phyloP scores from a whole-genome alignment of 2,113 vertebrate genomes.

The Spermophilus dauricus region DNA sequence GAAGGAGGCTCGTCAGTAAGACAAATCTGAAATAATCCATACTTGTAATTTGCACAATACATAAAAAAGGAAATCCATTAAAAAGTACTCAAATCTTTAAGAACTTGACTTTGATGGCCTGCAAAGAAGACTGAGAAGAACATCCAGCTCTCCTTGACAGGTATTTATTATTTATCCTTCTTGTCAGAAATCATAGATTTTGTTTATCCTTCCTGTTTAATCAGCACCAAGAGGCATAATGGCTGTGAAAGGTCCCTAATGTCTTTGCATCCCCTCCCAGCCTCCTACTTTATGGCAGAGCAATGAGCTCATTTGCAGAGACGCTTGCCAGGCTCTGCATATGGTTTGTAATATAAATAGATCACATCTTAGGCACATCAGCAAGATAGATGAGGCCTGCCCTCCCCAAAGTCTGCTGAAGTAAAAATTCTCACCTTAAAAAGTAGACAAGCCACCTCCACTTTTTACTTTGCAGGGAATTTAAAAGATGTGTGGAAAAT shows the following conservation, averaged over 20 bases:
- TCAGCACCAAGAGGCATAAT: conserved; percentile 56
- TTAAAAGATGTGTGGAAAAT: conserved; percentile 72
- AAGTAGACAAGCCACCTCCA: conserved; percentile 72
- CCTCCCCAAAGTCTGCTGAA: conserved; percentile 80
- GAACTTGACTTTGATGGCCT: conserved; percentile 60
- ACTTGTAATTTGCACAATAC: conserved; percentile 48
- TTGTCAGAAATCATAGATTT: conserved; percentile 64
- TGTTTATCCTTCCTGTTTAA: conserved; percentile 71
- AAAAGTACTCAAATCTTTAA: conserved; percentile 64
- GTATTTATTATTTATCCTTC: conserved; percentile 73
- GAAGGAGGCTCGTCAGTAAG: conserved; percentile 60
- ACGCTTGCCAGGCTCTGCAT: conserved; percentile 81
- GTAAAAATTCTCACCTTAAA: conserved; percentile 80
- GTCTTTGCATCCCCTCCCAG: conserved; percentile 46
- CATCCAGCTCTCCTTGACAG: conserved; percentile 35
- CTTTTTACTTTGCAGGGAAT: conserved; percentile 70
- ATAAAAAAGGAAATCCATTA: conserved; percentile 50
- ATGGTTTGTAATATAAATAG: conserved; percentile 85
- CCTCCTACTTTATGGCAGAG: conserved; percentile 71
- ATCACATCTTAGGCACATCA: conserved; percentile 78
- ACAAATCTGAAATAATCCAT: conserved; percentile 55
- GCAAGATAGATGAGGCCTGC: conserved; percentile 77
- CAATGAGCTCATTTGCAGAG: conserved; percentile 80
- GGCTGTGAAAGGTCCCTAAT: conserved; percentile 54
- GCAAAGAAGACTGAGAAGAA: conserved; percentile 47